These are phyloP conservation scores for Motacilla tschutschensis DNA, from an alignment of 2,113 vertebrate species.

Conservation along the genomic window DNA sequence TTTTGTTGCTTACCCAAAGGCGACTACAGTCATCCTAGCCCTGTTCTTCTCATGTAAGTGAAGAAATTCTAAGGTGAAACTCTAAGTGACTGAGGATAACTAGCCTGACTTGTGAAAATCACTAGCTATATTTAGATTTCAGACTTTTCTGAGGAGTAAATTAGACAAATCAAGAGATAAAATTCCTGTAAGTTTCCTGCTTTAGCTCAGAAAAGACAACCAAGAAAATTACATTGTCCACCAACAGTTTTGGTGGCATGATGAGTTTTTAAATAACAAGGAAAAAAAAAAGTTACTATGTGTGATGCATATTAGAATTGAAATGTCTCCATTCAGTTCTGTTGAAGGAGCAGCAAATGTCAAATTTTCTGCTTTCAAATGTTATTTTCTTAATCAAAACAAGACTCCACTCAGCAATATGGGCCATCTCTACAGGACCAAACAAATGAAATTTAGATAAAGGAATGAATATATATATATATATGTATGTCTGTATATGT, in stretches of 20 bases:
- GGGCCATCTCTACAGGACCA: not conserved
- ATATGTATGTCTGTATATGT: too few species aligned
- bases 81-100: not conserved
- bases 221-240: not conserved
- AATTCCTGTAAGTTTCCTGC: not conserved
- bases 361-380: not conserved
- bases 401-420: not conserved
- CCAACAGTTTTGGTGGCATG: not conserved
- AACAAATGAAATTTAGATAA: not conserved
- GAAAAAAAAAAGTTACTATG: not conserved
- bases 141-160: not conserved
- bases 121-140: not conserved
- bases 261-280: not conserved
- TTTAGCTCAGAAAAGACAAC: not conserved
- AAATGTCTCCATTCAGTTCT: not conserved
- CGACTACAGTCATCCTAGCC: not conserved
- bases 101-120: not conserved
- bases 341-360: not conserved
- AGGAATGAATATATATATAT: too few species aligned
- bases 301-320: not conserved
- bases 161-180: not conserved
- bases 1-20: fast-evolving
- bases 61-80: not conserved
- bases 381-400: not conserved
- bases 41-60: not conserved